Conservation (phyloP, 2,888 invertebrate genomes). For the Folsomia manolachei region DNA sequence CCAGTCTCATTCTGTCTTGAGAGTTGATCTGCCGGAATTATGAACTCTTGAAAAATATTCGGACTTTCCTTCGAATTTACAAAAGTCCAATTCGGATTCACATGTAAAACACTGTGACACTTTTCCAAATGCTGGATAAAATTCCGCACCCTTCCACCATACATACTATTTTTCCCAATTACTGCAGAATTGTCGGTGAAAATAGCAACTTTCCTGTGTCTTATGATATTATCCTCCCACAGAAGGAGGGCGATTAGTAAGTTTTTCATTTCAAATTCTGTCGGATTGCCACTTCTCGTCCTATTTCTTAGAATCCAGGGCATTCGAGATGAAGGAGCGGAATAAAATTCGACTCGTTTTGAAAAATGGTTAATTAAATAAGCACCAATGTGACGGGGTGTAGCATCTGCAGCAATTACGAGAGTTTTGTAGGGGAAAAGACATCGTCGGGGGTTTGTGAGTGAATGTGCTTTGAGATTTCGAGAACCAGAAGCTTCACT, state of each 20-base stretch:
- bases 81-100: constrained; percentile 7
- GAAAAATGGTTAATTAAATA: constrained; percentile 25
- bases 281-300: constrained; percentile 13
- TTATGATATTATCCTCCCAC: constrained; percentile 21
- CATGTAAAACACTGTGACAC: constrained; percentile 14
- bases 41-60: background rate
- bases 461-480: background rate
- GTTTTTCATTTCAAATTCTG: constrained; percentile 33
- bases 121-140: constrained; percentile 20
- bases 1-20: background rate
- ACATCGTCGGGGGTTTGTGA: background rate
- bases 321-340: constrained; percentile 15
- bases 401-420: constrained; percentile 30
- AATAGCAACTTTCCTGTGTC: constrained; percentile 21
- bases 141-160: constrained; percentile 1
- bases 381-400: constrained; percentile 19
- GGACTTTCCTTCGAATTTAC: background rate
- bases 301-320: constrained; percentile 19
- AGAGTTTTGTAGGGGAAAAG: constrained; percentile 62
- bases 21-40: background rate
- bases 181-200: constrained; percentile 30
- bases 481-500: background rate
- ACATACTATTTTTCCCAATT: background rate
- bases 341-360: constrained; percentile 27
- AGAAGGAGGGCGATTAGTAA: constrained; percentile 23